Percentiles rank a stretch among this genome's conserved stretches.
Evolutionary conservation across 2,888 invertebrate genomes (phyloP).

Genomic region (Andrena flavipes): DNA sequence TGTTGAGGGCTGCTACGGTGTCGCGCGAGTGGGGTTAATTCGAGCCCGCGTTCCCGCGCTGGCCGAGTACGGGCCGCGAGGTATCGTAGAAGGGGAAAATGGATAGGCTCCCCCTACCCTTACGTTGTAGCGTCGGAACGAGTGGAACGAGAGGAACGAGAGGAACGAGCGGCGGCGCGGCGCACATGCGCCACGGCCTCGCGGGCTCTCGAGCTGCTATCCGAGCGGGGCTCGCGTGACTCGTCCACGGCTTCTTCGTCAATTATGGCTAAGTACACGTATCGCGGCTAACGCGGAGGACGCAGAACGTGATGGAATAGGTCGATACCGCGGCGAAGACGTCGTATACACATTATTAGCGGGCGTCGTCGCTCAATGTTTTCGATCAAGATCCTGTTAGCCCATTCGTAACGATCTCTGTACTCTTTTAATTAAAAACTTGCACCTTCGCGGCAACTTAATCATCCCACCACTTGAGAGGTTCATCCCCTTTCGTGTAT

Average conservation of each 20-base stretch:
- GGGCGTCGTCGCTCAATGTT: slow-evolving; percentile 45
- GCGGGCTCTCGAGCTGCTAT: slow-evolving; percentile 31
- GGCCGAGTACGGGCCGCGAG: background rate
- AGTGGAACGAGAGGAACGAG: slow-evolving; percentile 8
- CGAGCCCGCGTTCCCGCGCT: slow-evolving; percentile 11
- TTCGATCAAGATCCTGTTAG: slow-evolving; percentile 27
- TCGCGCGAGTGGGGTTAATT: slow-evolving; percentile 63
- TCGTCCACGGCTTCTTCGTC: slow-evolving; percentile 78
- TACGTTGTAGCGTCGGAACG: background rate
- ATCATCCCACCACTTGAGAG: too few species aligned
- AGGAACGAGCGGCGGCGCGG: slow-evolving; percentile 10
- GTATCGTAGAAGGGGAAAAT: slow-evolving; percentile 42
- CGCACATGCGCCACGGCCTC: slow-evolving; percentile 58
- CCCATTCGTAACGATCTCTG: background rate
- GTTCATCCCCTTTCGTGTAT: too few species aligned
- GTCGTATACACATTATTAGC: slow-evolving; percentile 60
- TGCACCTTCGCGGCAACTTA: too few species aligned
- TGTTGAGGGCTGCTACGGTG: slow-evolving; percentile 56
- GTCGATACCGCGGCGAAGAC: slow-evolving; percentile 55
- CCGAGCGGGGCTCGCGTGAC: slow-evolving; percentile 76
- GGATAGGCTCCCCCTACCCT: slow-evolving; percentile 57
- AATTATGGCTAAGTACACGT: slow-evolving; percentile 82
- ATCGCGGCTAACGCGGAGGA: slow-evolving; percentile 75
- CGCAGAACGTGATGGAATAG: slow-evolving; percentile 71
- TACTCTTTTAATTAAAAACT: too few species aligned